These are phyloP conservation scores for Pedetes capensis DNA, from an alignment of 2,113 vertebrate genomes.

Conservation along the genomic window DNA sequence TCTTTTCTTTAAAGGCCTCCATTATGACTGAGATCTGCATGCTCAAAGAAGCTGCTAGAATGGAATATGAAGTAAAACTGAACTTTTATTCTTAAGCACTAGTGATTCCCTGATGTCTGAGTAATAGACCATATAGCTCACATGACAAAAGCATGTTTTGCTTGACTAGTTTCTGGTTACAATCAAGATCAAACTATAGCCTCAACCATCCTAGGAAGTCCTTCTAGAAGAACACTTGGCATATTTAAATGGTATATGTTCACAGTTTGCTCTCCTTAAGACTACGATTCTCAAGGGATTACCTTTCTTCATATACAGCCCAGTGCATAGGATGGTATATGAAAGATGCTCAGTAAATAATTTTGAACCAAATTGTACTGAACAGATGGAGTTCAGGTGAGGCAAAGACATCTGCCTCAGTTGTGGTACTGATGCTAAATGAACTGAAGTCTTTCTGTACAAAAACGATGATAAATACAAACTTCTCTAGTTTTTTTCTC, in stretches of 20 bases:
- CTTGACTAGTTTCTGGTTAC: neutral
- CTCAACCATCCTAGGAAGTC: neutral
- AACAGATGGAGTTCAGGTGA: neutral
- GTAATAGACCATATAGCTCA: neutral
- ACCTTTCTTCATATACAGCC: neutral
- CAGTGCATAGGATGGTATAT: neutral
- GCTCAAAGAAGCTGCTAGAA: neutral
- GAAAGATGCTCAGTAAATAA: neutral
- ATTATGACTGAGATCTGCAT: neutral
- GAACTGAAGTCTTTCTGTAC: neutral
- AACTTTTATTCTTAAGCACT: neutral
- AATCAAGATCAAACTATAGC: neutral
- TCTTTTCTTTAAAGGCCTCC: neutral
- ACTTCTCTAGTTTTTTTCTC: neutral
- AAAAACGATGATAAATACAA: neutral
- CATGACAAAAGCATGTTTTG: conserved; percentile 14
- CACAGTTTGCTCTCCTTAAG: neutral
- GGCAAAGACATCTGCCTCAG: neutral
- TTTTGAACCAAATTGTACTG: neutral
- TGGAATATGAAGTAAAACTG: neutral
- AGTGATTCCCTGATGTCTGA: neutral
- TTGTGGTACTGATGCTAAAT: neutral
- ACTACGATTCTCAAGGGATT: neutral
- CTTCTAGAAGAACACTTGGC: neutral
- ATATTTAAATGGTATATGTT: neutral